Conservation (phyloP, 2,888 invertebrate genomes). For the Nomada fucata region DNA sequence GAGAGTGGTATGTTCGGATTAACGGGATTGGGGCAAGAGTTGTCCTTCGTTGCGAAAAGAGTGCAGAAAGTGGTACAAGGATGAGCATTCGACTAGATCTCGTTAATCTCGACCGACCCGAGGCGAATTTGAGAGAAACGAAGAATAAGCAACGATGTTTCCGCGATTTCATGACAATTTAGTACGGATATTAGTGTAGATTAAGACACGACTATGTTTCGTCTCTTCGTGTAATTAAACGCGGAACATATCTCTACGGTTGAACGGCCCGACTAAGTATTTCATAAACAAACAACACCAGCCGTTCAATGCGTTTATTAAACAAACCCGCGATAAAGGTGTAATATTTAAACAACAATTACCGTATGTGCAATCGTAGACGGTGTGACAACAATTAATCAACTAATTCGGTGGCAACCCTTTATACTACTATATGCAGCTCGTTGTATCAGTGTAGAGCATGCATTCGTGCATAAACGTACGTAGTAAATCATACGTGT, state of each 20-base stretch:
- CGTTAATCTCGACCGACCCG: background rate
- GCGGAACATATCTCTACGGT: background rate
- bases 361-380: background rate
- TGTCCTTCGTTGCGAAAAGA: background rate
- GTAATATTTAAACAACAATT: conserved; percentile 16
- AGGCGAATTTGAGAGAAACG: background rate
- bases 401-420: background rate
- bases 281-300: background rate
- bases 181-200: too few relatives aligned
- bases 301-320: background rate
- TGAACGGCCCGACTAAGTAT: background rate
- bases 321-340: conserved; percentile 1
- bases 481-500: background rate
- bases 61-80: background rate
- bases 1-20: background rate
- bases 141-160: background rate
- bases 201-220: too few relatives aligned
- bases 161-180: too few relatives aligned
- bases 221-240: background rate
- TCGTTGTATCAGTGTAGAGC: background rate
- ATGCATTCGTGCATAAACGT: too few relatives aligned
- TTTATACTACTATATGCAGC: background rate
- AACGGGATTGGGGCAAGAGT: background rate
- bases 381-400: background rate
- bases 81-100: background rate